phyloP scores from a whole-genome alignment of 2,113 vertebrate genomes.

The Polypterus senegalus region DNA sequence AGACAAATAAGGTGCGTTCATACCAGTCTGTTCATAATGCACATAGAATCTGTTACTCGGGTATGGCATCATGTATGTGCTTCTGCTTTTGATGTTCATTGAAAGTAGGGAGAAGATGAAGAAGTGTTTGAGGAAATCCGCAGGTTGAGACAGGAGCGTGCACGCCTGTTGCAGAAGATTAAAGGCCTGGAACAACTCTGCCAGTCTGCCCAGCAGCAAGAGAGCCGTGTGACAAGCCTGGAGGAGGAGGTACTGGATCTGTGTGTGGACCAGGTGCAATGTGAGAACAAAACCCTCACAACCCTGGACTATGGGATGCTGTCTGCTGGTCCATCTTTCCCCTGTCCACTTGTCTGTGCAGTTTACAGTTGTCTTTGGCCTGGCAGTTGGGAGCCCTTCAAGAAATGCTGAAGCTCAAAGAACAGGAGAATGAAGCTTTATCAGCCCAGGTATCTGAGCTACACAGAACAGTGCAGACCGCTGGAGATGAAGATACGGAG shows the following conservation, averaged over 20 bases:
- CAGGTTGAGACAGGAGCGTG: conserved; percentile 69
- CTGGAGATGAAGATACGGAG: conserved; percentile 43
- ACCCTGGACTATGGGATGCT: no score
- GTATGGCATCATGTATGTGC: no score
- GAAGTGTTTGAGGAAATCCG: conserved; percentile 86
- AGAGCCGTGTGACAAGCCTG: conserved; percentile 27
- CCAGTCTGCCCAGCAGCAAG: conserved; percentile 45
- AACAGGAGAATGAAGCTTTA: conserved; percentile 65
- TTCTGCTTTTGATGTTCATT: neutral
- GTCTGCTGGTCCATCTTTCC: no score
- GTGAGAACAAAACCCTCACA: no score
- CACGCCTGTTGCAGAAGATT: conserved; percentile 81
- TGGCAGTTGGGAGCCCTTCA: conserved; percentile 60
- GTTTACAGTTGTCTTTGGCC: neutral
- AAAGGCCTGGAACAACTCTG: conserved; percentile 72
- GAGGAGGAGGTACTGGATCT: conserved; percentile 42
- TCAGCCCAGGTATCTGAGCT: conserved; percentile 58
- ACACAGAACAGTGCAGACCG: conserved; percentile 42
- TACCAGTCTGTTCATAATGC: no score
- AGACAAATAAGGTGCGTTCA: no score
- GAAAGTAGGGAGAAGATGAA: conserved; percentile 52
- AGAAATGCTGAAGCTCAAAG: conserved; percentile 42
- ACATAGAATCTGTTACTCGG: no score
- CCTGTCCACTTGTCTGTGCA: no score
- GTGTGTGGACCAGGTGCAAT: neutral